Base-by-base conservation (phyloP, 1,140 invertebrate species). In the Epicauta chinensis region DNA sequence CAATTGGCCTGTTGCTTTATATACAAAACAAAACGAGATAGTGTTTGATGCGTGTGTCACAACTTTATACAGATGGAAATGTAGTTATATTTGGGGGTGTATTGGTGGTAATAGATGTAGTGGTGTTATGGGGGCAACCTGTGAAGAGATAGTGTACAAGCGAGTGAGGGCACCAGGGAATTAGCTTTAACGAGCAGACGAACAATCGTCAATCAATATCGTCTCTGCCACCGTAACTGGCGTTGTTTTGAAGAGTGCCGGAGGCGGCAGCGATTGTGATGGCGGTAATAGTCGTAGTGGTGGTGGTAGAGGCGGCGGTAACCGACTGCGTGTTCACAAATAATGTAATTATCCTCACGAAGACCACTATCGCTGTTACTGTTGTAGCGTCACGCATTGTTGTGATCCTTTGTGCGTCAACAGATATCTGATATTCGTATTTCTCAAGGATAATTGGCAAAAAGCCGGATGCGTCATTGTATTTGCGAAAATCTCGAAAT, bases 151-250 rank as follows among this genome's bases (percentile, higher is more conserved):
- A 34, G 32, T 12, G 32, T n/a, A 11, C 12, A 46, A 41, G 43
- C 36, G 40, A 52, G 46, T 37, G 50, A 52, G 55, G 46, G 38
- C 45, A 36, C 46, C 16, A 40, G 46, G 57, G 57, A 59, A 59
- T 59, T 56, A 49, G 30, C 49, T 46, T 44, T 59, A 59, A 59
- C 57, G 53, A 58, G 56, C 49, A 59, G 57, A 59, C 57, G 57
- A 59, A 59, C 57, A 59, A 59, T 59, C 57, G 32, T 59, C 57
- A 59, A 59, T 59, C 57, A 59, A 59, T 59, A 59, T 40, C 37
- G 35, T 36, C 37, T 13, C 46, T 38, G 36, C 46, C 23, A 30
- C 46, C 29, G 36, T 13, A 12, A 17, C 43, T 30, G 31, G 12
- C 40, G 17, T 17, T 17, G 32, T 23, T 23, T 23, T 23, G 23